Base-by-base conservation (phyloP, 1,140 invertebrate species). In the Idris sp. region DNA sequence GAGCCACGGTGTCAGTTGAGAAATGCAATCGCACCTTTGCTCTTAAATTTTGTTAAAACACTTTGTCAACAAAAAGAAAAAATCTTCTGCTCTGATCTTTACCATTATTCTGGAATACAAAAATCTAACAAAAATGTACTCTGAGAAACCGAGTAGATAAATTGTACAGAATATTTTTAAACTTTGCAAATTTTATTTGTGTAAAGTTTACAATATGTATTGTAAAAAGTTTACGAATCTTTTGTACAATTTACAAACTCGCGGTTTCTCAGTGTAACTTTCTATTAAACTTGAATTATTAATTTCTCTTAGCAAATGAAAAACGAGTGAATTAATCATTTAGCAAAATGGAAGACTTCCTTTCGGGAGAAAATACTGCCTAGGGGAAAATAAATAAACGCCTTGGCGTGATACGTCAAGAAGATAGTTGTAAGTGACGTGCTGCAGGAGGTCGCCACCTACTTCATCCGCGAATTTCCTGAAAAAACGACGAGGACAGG, bases 401-500 rank as follows among this genome's bases (percentile, higher is more conserved):
- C 46, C 48, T n/a, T n/a, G 18, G 30, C 46, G 48, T 61, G 56
- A 71, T 61, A 41, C 56, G 56, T 49, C 41, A 61, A 53, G 40
- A 59, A 35, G 40, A 2, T 46, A 64, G 49, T 49, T 51, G 19
- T 5, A 36, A 16, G 25, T 58, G 59, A 56, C 68, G 22, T 14
- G 53, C 53, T 59, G 35, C 54, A 44, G 38, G 54, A 59, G 54
- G 33, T 58, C 51, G 43, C 51, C 43, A 58, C 41, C 49, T 65
- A 65, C 25, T 18, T 48, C 49, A 26, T 43, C 38, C 61, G 62
- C 48, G 33, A 41, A 56, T 67, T 67, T 58, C 69, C 49, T 41
- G 22, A 77, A 74, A 71, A 74, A 49, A 77, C 43, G 26, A 25
- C 44, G 38, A 83, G 73, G 83, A 86, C 84, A 84, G 84, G 78